Conservation (phyloP, 2,888 invertebrate genomes). For the Agrenia bidenticulata region DNA sequence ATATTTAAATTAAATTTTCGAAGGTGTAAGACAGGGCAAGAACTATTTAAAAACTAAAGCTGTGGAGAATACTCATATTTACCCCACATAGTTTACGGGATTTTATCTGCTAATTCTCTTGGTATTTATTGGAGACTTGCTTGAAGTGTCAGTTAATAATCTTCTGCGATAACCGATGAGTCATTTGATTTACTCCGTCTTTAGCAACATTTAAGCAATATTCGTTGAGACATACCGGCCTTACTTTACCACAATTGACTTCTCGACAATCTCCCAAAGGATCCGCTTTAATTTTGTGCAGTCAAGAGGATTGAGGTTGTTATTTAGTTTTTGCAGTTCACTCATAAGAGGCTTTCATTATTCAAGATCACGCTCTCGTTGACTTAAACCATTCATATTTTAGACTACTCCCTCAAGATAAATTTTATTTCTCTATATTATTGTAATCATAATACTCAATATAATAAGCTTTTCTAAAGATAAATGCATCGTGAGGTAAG, state of each 20-base stretch:
- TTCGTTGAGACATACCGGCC: neutral
- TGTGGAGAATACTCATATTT: too few relatives aligned
- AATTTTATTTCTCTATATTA: constrained; percentile 5
- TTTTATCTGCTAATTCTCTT: too few relatives aligned
- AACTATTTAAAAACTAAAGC: too few relatives aligned
- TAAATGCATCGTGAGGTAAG: too few relatives aligned
- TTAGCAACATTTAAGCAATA: constrained; percentile 1
- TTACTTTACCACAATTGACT: neutral
- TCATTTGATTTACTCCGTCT: neutral
- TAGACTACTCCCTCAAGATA: constrained; percentile 6
- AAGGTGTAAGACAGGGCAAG: too few relatives aligned
- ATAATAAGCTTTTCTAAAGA: too few relatives aligned
- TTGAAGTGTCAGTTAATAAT: too few relatives aligned
- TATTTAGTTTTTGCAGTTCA: constrained; percentile 14
- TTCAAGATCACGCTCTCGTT: constrained; percentile 34
- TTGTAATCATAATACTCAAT: neutral
- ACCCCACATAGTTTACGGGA: too few relatives aligned
- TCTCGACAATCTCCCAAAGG: neutral
- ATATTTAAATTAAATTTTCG: too few relatives aligned
- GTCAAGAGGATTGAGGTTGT: constrained; percentile 8
- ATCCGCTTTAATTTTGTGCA: neutral
- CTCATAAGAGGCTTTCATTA: constrained; percentile 27
- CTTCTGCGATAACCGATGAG: neutral
- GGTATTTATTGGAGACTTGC: too few relatives aligned
- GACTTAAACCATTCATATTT: constrained; percentile 11